phyloP scores from a whole-genome alignment of 2,113 vertebrate genomes.

The Ptychochromis oligacanthus region DNA sequence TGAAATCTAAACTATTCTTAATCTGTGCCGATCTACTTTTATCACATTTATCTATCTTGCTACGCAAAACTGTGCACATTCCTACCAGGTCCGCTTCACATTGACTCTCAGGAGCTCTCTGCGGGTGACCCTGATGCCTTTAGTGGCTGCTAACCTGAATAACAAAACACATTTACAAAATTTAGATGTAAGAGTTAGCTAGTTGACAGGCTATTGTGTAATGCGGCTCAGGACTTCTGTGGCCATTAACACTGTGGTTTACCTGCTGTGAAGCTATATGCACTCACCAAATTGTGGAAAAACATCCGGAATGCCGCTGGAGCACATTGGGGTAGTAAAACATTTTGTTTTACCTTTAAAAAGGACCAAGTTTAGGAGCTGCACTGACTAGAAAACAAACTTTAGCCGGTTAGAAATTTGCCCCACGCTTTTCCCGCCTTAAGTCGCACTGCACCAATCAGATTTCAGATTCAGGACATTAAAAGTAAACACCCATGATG shows the following conservation, averaged over 20 bases:
- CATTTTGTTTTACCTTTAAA: slow-evolving; percentile 65
- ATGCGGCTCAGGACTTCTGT: neutral
- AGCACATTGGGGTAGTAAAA: slow-evolving; percentile 88
- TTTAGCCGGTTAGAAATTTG: neutral
- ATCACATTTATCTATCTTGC: neutral
- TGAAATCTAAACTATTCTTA: neutral
- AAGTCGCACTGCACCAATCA: slow-evolving; percentile 39
- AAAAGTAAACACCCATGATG: slow-evolving; percentile 7
- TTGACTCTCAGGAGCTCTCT: slow-evolving; percentile 84
- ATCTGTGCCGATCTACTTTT: neutral
- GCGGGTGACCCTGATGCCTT: slow-evolving; percentile 77
- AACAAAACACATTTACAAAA: neutral
- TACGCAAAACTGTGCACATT: neutral
- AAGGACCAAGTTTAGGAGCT: neutral
- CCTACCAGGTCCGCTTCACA: slow-evolving; percentile 82
- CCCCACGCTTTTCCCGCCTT: slow-evolving; percentile 17
- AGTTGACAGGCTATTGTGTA: neutral
- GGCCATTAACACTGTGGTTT: too few relatives aligned
- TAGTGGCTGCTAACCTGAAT: slow-evolving; percentile 84
- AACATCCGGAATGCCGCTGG: slow-evolving; percentile 83
- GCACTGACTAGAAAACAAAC: neutral
- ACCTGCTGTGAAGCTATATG: neutral
- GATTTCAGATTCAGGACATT: neutral
- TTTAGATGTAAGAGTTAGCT: neutral
- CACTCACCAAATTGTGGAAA: slow-evolving; percentile 85